Evolutionary conservation across 30 jellyfish, hydroid and myxozoan species (phyloP).

Genomic region (Pseudorhiza aurosa): DNA sequence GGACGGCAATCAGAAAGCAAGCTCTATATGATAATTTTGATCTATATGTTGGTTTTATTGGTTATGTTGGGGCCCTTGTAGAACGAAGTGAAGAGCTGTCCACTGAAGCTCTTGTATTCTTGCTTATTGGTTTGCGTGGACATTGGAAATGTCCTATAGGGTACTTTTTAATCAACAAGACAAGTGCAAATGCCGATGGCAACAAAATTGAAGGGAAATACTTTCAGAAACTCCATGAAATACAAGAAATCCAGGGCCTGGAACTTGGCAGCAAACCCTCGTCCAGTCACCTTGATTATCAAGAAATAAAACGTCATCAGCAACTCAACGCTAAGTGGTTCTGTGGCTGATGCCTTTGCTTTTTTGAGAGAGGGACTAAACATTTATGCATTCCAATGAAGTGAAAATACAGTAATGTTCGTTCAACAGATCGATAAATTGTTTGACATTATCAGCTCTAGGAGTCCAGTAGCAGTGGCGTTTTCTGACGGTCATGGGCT

Average conservation of each 20-base stretch:
- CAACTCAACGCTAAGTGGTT: not conserved
- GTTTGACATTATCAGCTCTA: conserved; percentile 36
- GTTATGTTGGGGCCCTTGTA: conserved; percentile 49
- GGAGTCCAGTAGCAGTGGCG: conserved; percentile 47
- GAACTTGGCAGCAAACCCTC: not conserved
- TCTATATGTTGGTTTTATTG: conserved; percentile 41
- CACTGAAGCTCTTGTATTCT: conserved; percentile 42
- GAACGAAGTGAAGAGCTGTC: conserved; percentile 52
- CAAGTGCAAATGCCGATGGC: not conserved
- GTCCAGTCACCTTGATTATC: not conserved
- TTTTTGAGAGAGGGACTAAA: not conserved
- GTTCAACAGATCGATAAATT: conserved; percentile 18
- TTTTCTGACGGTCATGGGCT: too few relatives aligned
- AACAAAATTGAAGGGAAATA: not conserved
- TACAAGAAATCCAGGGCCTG: not conserved
- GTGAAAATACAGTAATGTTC: conserved; percentile 45
- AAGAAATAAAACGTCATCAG: not conserved
- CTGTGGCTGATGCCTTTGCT: not conserved
- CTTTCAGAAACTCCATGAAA: not conserved
- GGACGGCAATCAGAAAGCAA: conserved; percentile 60
- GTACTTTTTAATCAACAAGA: conserved; percentile 15
- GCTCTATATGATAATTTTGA: conserved; percentile 24
- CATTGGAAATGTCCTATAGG: conserved; percentile 53
- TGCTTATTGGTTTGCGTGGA: conserved; percentile 42
- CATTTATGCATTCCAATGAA: not conserved